Evolutionary conservation across 2,888 invertebrate species (phyloP).

Genomic region (Endomychus coccineus): DNA sequence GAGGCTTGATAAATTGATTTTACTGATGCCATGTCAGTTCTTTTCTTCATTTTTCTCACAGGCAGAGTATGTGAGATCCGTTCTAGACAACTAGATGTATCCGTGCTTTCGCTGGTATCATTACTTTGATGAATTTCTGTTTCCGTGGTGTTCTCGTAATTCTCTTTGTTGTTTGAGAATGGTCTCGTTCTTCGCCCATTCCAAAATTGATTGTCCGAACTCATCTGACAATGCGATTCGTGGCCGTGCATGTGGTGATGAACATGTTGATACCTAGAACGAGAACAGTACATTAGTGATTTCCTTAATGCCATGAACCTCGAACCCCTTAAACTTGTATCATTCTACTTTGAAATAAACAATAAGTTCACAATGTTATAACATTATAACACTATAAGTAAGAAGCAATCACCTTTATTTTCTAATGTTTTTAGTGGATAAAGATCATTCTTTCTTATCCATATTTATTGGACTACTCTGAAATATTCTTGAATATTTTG

Average conservation of each 20-base stretch:
- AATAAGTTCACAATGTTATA: too few relatives aligned
- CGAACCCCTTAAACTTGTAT: too few relatives aligned
- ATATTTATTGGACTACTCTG: too few relatives aligned
- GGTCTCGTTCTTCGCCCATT: conserved; percentile 32
- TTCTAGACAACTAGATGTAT: conserved; percentile 43
- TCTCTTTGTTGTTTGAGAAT: conserved; percentile 42
- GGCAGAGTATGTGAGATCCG: conserved; percentile 50
- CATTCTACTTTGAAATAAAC: too few relatives aligned
- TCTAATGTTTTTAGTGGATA: too few relatives aligned
- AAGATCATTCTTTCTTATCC: too few relatives aligned
- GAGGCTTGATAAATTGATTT: conserved; percentile 37
- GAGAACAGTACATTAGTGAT: too few relatives aligned
- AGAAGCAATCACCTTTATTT: too few relatives aligned
- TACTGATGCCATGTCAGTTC: conserved; percentile 44
- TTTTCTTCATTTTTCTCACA: conserved; percentile 50
- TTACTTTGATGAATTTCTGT: conserved; percentile 38
- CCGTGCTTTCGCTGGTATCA: conserved; percentile 44
- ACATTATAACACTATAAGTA: too few relatives aligned
- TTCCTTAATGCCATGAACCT: too few relatives aligned
- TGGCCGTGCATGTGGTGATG: conserved; percentile 42
- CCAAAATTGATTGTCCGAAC: conserved; percentile 36
- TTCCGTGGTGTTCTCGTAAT: conserved; percentile 50
- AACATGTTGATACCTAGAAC: conserved; percentile 35
- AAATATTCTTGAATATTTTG: too few relatives aligned
- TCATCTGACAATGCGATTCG: conserved; percentile 43